Base-by-base conservation (phyloP, 2,113 vertebrate genomes). In the Lampris incognitus region DNA sequence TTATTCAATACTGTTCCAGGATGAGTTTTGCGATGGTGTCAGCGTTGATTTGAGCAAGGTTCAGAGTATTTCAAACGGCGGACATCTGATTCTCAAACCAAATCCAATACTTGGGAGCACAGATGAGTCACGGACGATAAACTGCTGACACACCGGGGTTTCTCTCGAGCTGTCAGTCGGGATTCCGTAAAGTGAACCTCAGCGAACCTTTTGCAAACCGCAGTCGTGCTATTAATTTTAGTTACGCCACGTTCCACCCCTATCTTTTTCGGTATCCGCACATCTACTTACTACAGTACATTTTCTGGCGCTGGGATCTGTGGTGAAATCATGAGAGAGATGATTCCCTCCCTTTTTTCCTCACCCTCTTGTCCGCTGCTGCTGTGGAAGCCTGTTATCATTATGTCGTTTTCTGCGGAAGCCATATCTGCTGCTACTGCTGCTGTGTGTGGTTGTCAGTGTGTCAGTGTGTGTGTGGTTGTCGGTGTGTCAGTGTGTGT, bases 311-410 rank as follows among this genome's bases (percentile, higher is more conserved):
- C 80, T 66, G 72, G 52, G 76, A 82, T 88, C 74, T 75, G 73
- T 82, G 68, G 71, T 74, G 75, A 87, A 83, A 83, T 80, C 78
- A 82, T 76, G 86, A 87, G 59, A 87, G 87, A 78, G 72, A 71
- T 51, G 42, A 10, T 5, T 73, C 50, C 57, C 69, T 71, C 42
- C 37, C n/a, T 3, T 51, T 1, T 1, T 55, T 55, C 24, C 24
- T 24, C 24, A 24, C 24, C 24, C 65, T 76, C 54, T 59, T 63
- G 74, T 83, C 50, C 41, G 39, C 70, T 10, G 72, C 62, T 62
- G 67, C 79, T 57, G 61, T 58, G 65, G 79, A 88, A 82, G 70
- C 62, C 24, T 85, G 78, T 85, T 83, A 83, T 88, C 84, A 41
- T 74, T 51, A 51, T 61, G 73, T 69, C 64, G 73, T 69, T 72